These are phyloP conservation scores for Cyclura pinguis DNA, from an alignment of 2,797 vertebrate species.

Conservation along the genomic window DNA sequence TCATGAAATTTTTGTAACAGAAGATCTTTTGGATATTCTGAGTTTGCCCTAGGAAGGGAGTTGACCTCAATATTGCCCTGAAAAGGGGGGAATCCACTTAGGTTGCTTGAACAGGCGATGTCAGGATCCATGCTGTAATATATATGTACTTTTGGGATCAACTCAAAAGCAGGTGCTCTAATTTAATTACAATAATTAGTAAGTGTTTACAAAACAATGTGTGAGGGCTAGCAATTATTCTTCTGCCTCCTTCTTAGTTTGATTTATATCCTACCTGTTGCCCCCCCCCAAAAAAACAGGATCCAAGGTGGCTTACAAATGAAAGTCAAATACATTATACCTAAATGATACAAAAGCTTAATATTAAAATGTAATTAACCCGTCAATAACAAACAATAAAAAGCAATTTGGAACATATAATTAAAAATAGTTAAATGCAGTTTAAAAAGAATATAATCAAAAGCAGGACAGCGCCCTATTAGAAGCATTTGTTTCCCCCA, in stretches of 20 bases:
- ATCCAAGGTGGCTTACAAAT: no score
- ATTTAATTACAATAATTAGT: neutral
- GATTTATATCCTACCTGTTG: neutral
- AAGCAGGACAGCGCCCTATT: no score
- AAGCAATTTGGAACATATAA: no score
- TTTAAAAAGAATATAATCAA: no score
- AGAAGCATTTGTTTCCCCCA: no score
- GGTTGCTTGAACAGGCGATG: neutral
- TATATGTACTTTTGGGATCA: slow-evolving; percentile 15
- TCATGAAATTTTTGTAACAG: slow-evolving; percentile 64
- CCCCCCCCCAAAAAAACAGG: no score
- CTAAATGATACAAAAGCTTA: no score
- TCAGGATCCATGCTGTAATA: slow-evolving; percentile 31
- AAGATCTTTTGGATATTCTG: slow-evolving; percentile 58
- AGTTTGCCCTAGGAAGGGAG: slow-evolving; percentile 59
- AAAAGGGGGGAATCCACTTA: slow-evolving; percentile 48
- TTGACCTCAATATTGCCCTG: slow-evolving; percentile 56
- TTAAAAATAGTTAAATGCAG: no score
- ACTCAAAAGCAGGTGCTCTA: slow-evolving; percentile 4
- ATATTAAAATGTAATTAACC: no score
- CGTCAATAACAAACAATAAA: no score
- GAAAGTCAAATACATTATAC: no score
- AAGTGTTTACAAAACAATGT: neutral
- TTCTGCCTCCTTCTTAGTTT: no score
- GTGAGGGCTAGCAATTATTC: neutral